Evolutionary conservation across 2,113 vertebrate genomes (phyloP).

Genomic region (human): GRCh38 chr11:122287501-122288000

Average conservation of each 20-base stretch:
- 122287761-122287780: slow-evolving; percentile 61
- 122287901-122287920: background rate
- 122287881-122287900: background rate
- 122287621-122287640: slow-evolving; percentile 54
- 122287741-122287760: slow-evolving; percentile 28
- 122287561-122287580: slow-evolving; percentile 62
- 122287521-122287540: slow-evolving; percentile 71
- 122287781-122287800: slow-evolving; percentile 64
- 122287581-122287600: slow-evolving; percentile 69
- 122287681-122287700: slow-evolving; percentile 71
- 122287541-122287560: background rate
- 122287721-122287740: slow-evolving; percentile 52
- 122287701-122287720: slow-evolving; percentile 68
- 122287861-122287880: background rate
- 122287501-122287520: slow-evolving; percentile 70
- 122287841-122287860: background rate
- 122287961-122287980: background rate
- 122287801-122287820: background rate
- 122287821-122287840: slow-evolving; percentile 49
- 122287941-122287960: background rate
- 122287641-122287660: slow-evolving; percentile 68
- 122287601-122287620: slow-evolving; percentile 57
- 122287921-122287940: background rate
- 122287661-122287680: slow-evolving; percentile 72
- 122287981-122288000: background rate